These are phyloP conservation scores for Apostichopus japonicus DNA, from an alignment of 35 echinoderm and acorn worm genomes.

Conservation along the genomic window DNA sequence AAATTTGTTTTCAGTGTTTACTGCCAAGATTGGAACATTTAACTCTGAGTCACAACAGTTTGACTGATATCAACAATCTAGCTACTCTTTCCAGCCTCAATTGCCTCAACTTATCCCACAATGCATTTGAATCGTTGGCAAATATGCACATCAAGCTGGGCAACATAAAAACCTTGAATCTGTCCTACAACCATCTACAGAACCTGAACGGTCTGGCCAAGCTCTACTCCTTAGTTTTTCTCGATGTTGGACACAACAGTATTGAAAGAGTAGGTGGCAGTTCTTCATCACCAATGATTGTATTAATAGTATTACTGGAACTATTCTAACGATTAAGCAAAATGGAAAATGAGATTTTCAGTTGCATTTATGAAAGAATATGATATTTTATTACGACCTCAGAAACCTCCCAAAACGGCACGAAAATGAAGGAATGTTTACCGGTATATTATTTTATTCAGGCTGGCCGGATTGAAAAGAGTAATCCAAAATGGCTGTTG, in stretches of 20 bases:
- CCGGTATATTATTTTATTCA: too few relatives aligned
- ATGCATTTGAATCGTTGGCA: conserved; percentile 68
- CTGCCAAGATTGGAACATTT: conserved; percentile 78
- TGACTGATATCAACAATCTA: conserved; percentile 72
- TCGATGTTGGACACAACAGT: conserved; percentile 87
- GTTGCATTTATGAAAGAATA: too few relatives aligned
- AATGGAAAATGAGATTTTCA: too few relatives aligned
- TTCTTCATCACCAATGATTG: too few relatives aligned
- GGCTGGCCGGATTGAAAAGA: too few relatives aligned
- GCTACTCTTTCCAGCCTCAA: conserved; percentile 73
- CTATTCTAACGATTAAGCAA: too few relatives aligned
- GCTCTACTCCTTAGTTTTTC: conserved; percentile 86
- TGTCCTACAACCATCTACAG: conserved; percentile 74
- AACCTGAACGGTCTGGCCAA: conserved; percentile 79
- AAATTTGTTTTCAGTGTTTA: conserved; percentile 66
- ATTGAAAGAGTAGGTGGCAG: conserved; percentile 77
- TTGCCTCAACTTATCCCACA: conserved; percentile 87
- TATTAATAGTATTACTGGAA: too few relatives aligned
- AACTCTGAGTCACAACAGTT: conserved; percentile 77
- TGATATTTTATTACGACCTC: too few relatives aligned
- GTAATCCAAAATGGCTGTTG: too few relatives aligned
- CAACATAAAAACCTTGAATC: conserved; percentile 80
- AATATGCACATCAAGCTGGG: conserved; percentile 80
- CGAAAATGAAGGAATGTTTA: too few relatives aligned
- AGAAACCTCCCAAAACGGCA: too few relatives aligned